These are phyloP conservation scores for Ischnura elegans DNA, from an alignment of 2,888 invertebrate species.

Conservation along the genomic window DNA sequence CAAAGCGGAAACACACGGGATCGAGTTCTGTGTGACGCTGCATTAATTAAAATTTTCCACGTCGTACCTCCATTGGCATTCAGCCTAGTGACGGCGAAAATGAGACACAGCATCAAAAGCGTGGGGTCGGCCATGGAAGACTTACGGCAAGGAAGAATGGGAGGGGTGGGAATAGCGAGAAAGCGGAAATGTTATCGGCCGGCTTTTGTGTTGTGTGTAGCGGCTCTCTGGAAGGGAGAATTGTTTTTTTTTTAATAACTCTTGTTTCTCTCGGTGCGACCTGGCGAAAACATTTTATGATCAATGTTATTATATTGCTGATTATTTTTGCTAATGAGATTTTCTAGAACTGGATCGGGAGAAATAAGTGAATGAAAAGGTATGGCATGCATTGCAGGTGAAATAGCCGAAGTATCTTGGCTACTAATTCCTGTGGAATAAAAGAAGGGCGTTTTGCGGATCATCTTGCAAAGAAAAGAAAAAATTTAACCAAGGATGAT, in stretches of 20 bases:
- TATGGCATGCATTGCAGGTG: too few species aligned
- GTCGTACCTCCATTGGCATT: background rate
- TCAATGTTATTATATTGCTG: too few species aligned
- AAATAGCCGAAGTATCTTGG: too few species aligned
- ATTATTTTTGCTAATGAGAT: background rate
- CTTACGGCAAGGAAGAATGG: background rate
- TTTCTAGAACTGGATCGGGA: too few species aligned
- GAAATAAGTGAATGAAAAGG: too few species aligned
- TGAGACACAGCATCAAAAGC: background rate
- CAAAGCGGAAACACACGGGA: background rate
- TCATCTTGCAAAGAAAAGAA: too few species aligned
- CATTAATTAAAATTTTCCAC: conserved; percentile 20
- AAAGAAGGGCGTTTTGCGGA: too few species aligned
- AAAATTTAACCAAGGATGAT: too few species aligned
- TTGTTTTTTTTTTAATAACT: background rate
- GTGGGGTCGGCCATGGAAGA: background rate
- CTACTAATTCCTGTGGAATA: too few species aligned
- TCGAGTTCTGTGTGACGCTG: background rate
- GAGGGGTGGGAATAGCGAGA: background rate
- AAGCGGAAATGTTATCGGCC: conserved; percentile 10
- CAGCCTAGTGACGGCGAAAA: background rate
- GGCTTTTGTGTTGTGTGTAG: background rate
- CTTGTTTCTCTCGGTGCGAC: background rate
- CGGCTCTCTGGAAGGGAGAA: background rate
- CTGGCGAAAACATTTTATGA: background rate